Conservation (phyloP, 2,113 vertebrate species). For the Meleagris gallopavo region DNA sequence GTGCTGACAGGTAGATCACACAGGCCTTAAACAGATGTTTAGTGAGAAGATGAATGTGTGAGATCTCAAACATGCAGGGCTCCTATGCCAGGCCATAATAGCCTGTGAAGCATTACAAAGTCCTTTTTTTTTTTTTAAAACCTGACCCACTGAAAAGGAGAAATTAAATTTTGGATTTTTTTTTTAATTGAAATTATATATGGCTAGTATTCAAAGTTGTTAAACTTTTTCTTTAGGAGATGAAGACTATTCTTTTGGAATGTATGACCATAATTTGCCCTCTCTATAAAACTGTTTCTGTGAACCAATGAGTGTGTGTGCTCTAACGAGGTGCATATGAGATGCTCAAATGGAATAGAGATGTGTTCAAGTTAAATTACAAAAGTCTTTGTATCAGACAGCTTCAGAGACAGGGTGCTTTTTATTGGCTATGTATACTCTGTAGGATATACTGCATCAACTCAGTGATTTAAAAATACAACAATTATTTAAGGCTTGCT, state of each 20-base stretch:
- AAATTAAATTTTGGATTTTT: not conserved
- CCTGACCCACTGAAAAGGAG: constrained; percentile 19
- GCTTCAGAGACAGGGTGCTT: not conserved
- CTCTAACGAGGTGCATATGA: not conserved
- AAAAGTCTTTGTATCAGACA: not conserved
- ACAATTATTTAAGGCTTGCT: not conserved
- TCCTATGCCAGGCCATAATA: constrained; percentile 65
- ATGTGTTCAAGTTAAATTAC: not conserved
- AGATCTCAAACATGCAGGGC: constrained; percentile 57
- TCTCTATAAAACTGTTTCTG: not conserved
- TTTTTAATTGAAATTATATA: constrained; percentile 28
- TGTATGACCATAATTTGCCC: not conserved
- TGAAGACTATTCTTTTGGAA: not conserved
- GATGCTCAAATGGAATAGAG: not conserved
- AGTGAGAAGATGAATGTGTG: constrained; percentile 77
- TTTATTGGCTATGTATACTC: not conserved
- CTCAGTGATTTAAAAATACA: not conserved
- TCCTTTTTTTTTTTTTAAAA: not conserved
- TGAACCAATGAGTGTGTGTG: not conserved
- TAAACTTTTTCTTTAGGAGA: not conserved
- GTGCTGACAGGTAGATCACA: constrained; percentile 83
- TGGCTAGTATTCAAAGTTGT: not conserved
- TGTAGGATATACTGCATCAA: not conserved
- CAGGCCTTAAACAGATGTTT: constrained; percentile 83
- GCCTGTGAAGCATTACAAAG: constrained; percentile 65